Conservation (phyloP, 2,797 vertebrate genomes). For the Parambassis ranga region DNA sequence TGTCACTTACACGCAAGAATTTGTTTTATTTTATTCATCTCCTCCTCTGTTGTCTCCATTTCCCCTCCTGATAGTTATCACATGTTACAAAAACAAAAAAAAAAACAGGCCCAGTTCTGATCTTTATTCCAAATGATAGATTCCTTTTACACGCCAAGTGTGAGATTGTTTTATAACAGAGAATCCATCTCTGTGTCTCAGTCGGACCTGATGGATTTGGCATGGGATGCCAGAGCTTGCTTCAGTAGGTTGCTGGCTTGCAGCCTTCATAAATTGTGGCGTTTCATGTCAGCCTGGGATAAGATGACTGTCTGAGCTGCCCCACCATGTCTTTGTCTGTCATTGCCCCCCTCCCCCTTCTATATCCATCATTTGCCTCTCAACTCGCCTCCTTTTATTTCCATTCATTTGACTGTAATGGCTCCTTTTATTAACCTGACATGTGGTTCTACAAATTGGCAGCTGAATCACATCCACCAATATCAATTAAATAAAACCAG, state of each 20-base stretch:
- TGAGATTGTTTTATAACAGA: constrained; percentile 20
- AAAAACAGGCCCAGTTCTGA: background rate
- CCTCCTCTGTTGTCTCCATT: background rate
- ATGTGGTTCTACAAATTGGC: background rate
- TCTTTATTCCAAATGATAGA: constrained; percentile 17
- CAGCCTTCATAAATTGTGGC: constrained; percentile 34
- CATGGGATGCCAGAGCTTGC: constrained; percentile 4
- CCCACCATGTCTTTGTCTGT: constrained; percentile 1
- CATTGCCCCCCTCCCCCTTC: background rate
- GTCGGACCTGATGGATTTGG: constrained; percentile 42
- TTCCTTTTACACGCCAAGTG: constrained; percentile 4
- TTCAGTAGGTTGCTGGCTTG: constrained; percentile 24
- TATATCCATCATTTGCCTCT: background rate
- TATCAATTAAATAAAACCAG: constrained; percentile 3
- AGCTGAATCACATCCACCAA: background rate
- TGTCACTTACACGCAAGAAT: constrained; percentile 8
- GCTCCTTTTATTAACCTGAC: constrained; percentile 1
- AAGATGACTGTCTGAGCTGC: constrained; percentile 12
- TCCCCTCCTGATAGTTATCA: background rate
- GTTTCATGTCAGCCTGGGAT: background rate
- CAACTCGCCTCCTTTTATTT: background rate
- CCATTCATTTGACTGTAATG: background rate
- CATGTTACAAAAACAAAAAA: too few species aligned
- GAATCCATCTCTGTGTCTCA: constrained; percentile 8
- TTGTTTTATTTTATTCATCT: background rate